Evolutionary conservation across 2,888 invertebrate genomes (phyloP).

Genomic region (Drosophila pegasa): DNA sequence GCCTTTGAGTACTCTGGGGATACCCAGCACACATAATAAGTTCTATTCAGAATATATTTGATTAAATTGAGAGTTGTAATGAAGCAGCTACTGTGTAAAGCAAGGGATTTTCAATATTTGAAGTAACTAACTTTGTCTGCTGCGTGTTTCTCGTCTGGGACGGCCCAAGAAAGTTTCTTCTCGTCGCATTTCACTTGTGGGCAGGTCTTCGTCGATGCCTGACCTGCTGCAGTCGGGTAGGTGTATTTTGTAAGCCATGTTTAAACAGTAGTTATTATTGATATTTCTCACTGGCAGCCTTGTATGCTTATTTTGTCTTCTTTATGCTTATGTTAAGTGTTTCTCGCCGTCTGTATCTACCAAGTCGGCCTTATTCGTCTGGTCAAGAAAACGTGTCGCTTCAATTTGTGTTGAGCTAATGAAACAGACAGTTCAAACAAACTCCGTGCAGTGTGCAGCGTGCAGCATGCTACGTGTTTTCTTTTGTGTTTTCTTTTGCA

Average conservation of each 20-base stretch:
- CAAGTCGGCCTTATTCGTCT: slow-evolving; percentile 19
- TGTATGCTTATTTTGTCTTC: slow-evolving; percentile 53
- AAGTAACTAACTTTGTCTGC: not conserved
- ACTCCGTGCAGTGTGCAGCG: slow-evolving; percentile 25
- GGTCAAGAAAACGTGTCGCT: slow-evolving; percentile 59
- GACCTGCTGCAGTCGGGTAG: slow-evolving; percentile 1
- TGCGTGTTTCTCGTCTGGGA: not conserved
- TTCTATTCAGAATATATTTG: not conserved
- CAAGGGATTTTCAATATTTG: not conserved
- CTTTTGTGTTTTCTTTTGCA: too few species aligned
- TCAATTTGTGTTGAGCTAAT: slow-evolving; percentile 78
- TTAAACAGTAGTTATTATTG: slow-evolving; percentile 66
- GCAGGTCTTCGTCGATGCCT: not conserved
- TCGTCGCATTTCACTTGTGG: not conserved
- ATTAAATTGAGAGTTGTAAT: slow-evolving; percentile 1
- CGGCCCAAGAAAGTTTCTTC: not conserved
- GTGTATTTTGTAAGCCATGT: slow-evolving; percentile 39
- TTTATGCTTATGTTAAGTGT: slow-evolving; percentile 72
- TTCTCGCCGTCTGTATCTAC: slow-evolving; percentile 28
- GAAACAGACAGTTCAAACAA: slow-evolving; percentile 56
- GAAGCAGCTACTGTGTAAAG: not conserved
- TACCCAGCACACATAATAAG: slow-evolving; percentile 13
- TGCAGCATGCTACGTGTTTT: slow-evolving; percentile 42
- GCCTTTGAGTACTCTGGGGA: slow-evolving; percentile 16
- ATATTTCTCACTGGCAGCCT: slow-evolving; percentile 55